Base-by-base conservation (phyloP, 2,888 invertebrate species). In the Oligia latruncula region DNA sequence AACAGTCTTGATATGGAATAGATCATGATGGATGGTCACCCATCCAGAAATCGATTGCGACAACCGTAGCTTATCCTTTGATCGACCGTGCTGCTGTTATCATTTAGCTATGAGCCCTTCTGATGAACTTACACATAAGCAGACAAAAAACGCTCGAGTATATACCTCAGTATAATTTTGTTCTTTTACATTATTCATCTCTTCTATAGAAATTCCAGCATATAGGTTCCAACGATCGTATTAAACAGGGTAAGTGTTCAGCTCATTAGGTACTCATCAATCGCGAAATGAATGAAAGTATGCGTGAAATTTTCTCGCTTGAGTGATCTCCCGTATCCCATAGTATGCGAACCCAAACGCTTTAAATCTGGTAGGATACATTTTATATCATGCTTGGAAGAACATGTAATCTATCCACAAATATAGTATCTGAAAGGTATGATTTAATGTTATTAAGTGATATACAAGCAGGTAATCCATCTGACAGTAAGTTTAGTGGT, bases 281-380 rank as follows among this genome's bases (percentile, higher is more conserved):
- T 82, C 84, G 67, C 55, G 46, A 71, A 78, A 79, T 81, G 67
- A 71, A 82, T 84, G 80, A 82, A 84, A 82, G 49, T 82, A 84
- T 80, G 84, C 81, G 84, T 82, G 80, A 82, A 82, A 82, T 71
- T 79, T 40, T 84, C 80, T 43, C 80, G 80, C 71, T 64, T 84
- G 49, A 84, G 62, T 62, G 9, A 35, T 64, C 80, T 68, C 62
- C 49, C 20, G 67, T 49, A 49, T 58, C 40, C 58, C 29, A 40
- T 43, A 62, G 17, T 23, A 79, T 68, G 80, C 40, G n/a, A 77
- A 52, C 49, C 23, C 29, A 4, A 58, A 23, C 78, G 68, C 29
- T 67, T 68, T 70, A 70, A 49, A 83, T 29, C 55, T 40, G 77
- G n/a, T 49, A n/a, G 40, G 71, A 71, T 71, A 52, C 6, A 43